These are phyloP conservation scores for Edolisoma coerulescens DNA, from an alignment of 2,113 vertebrate genomes.

Conservation along the genomic window DNA sequence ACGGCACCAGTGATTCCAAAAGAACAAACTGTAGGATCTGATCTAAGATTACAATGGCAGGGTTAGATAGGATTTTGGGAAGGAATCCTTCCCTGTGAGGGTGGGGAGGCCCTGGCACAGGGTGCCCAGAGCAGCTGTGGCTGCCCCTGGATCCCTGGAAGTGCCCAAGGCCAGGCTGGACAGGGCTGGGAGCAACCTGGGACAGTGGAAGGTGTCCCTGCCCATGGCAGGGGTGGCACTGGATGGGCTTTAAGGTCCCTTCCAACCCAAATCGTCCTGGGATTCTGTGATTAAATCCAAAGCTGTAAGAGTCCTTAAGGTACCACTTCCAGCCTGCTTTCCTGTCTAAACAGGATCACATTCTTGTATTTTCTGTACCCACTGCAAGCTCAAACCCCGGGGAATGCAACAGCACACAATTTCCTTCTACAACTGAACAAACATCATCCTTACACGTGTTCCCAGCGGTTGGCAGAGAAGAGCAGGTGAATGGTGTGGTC, in stretches of 20 bases:
- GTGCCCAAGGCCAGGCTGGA: neutral
- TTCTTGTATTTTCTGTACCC: fast-evolving
- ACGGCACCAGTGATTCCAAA: fast-evolving
- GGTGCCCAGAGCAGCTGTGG: neutral
- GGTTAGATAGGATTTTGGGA: neutral
- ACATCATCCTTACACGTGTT: constrained; percentile 79
- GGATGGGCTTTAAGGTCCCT: fast-evolving
- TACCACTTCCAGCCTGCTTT: neutral
- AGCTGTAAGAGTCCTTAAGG: neutral
- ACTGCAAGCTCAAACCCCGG: neutral
- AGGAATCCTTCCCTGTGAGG: neutral
- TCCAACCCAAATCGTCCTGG: no score
- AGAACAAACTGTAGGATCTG: neutral
- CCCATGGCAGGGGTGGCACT: fast-evolving
- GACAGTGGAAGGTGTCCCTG: fast-evolving
- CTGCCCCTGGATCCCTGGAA: neutral
- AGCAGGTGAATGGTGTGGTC: constrained; percentile 92
- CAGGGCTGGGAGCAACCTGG: fast-evolving
- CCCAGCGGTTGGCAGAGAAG: constrained; percentile 97
- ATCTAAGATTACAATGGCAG: neutral
- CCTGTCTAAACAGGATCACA: neutral
- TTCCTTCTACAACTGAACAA: neutral
- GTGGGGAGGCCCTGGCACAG: fast-evolving
- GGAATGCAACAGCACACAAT: fast-evolving
- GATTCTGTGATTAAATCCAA: neutral